Percentiles rank a stretch among this genome's conserved stretches.
Evolutionary conservation across 2,888 invertebrate species (phyloP).

Genomic region (Erpobdella octoculata): DNA sequence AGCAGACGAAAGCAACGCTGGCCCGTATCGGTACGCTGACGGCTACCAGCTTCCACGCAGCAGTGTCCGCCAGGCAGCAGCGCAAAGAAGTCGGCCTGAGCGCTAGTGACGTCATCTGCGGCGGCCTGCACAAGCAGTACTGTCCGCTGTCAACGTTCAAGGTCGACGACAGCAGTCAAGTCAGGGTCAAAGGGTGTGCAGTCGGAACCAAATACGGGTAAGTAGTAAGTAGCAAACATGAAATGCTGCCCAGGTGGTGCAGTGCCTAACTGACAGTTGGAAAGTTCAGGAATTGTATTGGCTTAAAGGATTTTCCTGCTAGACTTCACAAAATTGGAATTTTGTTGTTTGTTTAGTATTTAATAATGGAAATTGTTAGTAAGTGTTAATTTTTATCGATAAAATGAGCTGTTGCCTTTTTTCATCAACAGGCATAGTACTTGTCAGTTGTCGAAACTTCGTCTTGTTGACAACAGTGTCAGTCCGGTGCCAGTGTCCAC

Average conservation of each 20-base stretch:
- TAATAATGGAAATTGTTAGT: not conserved
- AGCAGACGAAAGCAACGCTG: conserved; percentile 84
- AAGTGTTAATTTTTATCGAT: not conserved
- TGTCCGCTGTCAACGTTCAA: conserved; percentile 38
- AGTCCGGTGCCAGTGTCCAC: not conserved
- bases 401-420: not conserved
- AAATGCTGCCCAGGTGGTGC: no score
- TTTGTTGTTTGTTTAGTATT: no score
- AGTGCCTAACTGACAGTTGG: not conserved
- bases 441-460: conserved; percentile 1
- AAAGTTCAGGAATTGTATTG: not conserved
- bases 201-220: conserved; percentile 12
- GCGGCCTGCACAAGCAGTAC: conserved; percentile 34
- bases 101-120: conserved; percentile 57
- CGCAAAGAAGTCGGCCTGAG: conserved; percentile 71
- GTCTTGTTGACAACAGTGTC: not conserved
- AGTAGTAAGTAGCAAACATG: no score
- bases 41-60: conserved; percentile 93
- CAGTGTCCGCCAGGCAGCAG: conserved; percentile 89
- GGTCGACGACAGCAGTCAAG: conserved; percentile 32
- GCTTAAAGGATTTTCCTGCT: not conserved
- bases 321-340: no score
- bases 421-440: not conserved
- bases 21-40: conserved; percentile 94
- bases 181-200: conserved; percentile 24